phyloP scores from a whole-genome alignment of 1,140 invertebrate species.

The Ridgeia piscesae region DNA sequence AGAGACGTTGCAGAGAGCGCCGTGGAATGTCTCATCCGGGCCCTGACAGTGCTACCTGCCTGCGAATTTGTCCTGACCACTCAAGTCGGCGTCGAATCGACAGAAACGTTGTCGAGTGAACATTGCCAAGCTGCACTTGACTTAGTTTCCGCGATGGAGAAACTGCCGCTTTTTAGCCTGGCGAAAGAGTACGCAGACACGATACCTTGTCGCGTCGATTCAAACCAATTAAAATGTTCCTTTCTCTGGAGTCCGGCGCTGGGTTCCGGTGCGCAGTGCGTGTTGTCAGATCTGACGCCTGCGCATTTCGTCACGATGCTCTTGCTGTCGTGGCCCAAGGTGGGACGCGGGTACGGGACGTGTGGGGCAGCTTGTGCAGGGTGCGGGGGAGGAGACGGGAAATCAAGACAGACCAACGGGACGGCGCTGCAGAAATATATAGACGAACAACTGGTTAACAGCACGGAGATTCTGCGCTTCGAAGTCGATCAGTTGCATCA shows the following conservation, averaged over 20 bases:
- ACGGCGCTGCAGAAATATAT: not conserved
- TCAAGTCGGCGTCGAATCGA: not conserved
- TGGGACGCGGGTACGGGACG: not conserved
- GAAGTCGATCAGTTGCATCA: not conserved
- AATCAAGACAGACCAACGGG: not conserved
- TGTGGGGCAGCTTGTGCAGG: not conserved
- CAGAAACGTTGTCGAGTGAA: not conserved
- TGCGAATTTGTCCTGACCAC: not conserved
- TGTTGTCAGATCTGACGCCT: not conserved
- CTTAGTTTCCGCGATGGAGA: not conserved
- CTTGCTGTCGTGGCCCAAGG: not conserved
- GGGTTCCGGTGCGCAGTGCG: not conserved
- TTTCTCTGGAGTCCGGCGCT: not conserved
- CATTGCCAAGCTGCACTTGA: not conserved
- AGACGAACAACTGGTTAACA: not conserved
- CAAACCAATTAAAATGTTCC: not conserved
- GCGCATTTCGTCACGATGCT: not conserved
- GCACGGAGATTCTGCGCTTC: not conserved
- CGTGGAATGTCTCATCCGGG: not conserved
- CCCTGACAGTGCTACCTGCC: not conserved
- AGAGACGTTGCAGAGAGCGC: not conserved
- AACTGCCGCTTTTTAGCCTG: not conserved
- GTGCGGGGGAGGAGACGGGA: not conserved
- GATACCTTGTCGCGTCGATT: not conserved
- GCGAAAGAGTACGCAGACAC: not conserved